Conservation (phyloP, 2,888 invertebrate species). For the Drosophila helvetica region DNA sequence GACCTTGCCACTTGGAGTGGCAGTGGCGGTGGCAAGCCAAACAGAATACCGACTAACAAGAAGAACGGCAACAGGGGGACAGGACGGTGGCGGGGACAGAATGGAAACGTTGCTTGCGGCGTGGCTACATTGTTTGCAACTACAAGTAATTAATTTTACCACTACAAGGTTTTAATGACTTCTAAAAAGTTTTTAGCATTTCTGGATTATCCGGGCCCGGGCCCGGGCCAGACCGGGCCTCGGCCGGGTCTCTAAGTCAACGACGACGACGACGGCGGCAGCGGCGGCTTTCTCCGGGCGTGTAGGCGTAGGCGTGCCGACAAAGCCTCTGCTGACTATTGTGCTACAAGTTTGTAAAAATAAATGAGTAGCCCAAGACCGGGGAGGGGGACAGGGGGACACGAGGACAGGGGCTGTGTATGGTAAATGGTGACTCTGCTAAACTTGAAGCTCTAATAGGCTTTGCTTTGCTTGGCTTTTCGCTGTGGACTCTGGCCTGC, state of each 20-base stretch:
- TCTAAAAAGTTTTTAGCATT: constrained; percentile 82
- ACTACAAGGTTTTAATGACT: constrained; percentile 84
- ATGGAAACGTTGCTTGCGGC: constrained; percentile 80
- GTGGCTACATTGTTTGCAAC: constrained; percentile 83
- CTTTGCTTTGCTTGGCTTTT: not conserved
- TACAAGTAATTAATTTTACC: constrained; percentile 84
- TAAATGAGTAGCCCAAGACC: constrained; percentile 58
- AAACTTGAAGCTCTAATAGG: constrained; percentile 36
- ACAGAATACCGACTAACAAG: constrained; percentile 5
- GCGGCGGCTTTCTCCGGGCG: constrained; percentile 9
- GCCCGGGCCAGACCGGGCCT: constrained; percentile 11
- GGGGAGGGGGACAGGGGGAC: constrained; percentile 5
- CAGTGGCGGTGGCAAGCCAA: constrained; percentile 11
- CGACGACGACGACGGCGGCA: constrained; percentile 25
- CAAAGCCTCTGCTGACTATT: constrained; percentile 73
- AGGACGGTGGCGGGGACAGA: constrained; percentile 10
- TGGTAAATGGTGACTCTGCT: constrained; percentile 25
- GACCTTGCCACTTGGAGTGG: constrained; percentile 22
- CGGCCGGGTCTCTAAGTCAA: constrained; percentile 26
- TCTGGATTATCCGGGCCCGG: constrained; percentile 73
- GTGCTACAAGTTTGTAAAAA: constrained; percentile 80
- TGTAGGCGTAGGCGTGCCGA: constrained; percentile 66
- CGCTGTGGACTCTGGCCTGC: constrained; percentile 22
- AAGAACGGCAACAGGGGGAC: not conserved
- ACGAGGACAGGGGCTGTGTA: constrained; percentile 16